phyloP scores from a whole-genome alignment of 2,888 invertebrate species.

The Phlogophora meticulosa region DNA sequence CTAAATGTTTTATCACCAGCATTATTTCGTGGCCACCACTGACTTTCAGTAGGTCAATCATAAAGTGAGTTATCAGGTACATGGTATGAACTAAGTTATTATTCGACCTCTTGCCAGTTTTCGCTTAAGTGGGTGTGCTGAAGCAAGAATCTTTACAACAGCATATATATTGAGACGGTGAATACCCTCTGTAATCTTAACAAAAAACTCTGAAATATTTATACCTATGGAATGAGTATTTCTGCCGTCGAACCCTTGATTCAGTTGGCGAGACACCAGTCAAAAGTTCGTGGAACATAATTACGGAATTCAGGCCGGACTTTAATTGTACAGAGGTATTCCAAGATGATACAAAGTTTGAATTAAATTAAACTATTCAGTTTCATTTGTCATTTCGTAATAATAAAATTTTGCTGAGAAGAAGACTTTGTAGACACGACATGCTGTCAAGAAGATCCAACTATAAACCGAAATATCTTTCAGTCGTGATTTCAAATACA shows the following conservation, averaged over 20 bases:
- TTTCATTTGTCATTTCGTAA: slow-evolving; percentile 38
- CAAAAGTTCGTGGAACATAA: slow-evolving; percentile 37
- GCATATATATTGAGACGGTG: background rate
- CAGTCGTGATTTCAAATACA: background rate
- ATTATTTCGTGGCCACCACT: background rate
- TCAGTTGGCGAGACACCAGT: slow-evolving; percentile 29
- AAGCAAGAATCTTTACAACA: background rate
- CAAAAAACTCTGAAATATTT: background rate
- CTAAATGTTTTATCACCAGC: too few relatives aligned
- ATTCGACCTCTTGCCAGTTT: slow-evolving; percentile 12
- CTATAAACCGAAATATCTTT: background rate
- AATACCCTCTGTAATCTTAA: background rate
- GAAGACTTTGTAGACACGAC: background rate
- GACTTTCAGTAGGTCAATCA: background rate
- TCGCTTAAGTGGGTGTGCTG: background rate
- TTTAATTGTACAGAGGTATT: slow-evolving; percentile 44
- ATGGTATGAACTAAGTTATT: background rate
- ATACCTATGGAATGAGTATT: background rate
- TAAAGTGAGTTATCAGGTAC: background rate
- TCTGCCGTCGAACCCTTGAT: slow-evolving; percentile 13
- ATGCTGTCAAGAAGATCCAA: slow-evolving; percentile 7
- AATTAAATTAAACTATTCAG: slow-evolving; percentile 41
- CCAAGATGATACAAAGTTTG: slow-evolving; percentile 42
- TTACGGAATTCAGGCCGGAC: slow-evolving; percentile 48
- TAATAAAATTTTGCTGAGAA: slow-evolving; percentile 22